Conservation (phyloP, 2,113 vertebrate genomes). For the Gavialis gangeticus region DNA sequence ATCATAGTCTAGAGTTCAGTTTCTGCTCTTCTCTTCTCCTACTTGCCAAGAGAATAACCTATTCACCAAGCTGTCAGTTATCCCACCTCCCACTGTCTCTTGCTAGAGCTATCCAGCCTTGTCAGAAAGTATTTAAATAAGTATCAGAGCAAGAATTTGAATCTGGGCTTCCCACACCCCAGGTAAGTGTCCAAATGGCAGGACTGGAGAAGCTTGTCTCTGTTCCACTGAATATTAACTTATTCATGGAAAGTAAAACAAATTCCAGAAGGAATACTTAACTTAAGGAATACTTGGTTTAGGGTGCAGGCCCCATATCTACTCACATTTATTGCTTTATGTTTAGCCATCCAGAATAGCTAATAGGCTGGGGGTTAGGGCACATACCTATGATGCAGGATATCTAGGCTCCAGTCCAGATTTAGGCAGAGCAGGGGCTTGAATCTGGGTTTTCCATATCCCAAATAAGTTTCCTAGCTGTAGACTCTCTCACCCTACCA, state of each 20-base stretch:
- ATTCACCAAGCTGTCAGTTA: too few relatives aligned
- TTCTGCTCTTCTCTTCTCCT: too few relatives aligned
- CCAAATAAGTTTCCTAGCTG: not conserved
- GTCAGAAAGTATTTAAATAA: not conserved
- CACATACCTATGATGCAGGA: not conserved
- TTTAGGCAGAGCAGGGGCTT: not conserved
- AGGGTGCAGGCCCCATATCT: too few relatives aligned
- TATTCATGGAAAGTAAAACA: not conserved
- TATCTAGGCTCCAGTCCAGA: not conserved
- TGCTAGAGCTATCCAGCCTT: too few relatives aligned
- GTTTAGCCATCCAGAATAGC: too few relatives aligned
- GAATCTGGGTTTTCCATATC: not conserved
- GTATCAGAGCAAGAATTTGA: not conserved
- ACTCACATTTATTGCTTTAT: too few relatives aligned
- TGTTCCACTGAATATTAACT: not conserved
- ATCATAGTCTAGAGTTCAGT: too few relatives aligned
- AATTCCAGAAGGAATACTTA: not conserved
- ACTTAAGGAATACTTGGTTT: not conserved
- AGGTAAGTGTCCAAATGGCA: not conserved
- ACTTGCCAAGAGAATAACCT: too few relatives aligned
- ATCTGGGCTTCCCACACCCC: not conserved
- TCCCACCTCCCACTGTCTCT: too few relatives aligned
- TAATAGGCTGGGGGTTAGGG: too few relatives aligned
- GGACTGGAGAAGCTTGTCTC: not conserved
- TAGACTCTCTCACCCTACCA: rapidly evolving